Conservation (phyloP, 2,113 vertebrate genomes). For the Sarotherodon lohbergeri region DNA sequence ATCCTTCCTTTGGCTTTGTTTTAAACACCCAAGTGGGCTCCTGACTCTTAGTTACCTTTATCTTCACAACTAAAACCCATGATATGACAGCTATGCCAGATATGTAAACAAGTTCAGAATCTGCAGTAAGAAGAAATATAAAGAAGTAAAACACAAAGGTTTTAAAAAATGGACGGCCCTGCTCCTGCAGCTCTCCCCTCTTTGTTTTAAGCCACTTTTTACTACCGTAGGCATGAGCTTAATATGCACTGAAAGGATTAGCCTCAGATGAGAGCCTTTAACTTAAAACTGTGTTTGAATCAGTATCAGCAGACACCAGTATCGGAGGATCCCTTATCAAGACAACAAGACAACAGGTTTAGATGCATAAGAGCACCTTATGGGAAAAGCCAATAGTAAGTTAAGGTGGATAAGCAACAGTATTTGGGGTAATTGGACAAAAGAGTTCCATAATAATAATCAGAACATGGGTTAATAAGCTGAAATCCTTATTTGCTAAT, state of each 20-base stretch:
- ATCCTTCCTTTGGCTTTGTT: background rate
- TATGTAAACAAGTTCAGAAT: background rate
- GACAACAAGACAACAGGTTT: background rate
- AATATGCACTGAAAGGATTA: background rate
- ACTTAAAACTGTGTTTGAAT: background rate
- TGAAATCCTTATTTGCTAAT: background rate
- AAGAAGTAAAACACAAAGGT: background rate
- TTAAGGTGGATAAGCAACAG: background rate
- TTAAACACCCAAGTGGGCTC: background rate
- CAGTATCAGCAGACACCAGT: background rate
- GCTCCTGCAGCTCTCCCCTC: background rate
- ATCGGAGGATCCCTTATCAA: background rate
- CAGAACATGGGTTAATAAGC: background rate
- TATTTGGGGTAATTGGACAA: background rate
- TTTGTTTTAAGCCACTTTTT: background rate
- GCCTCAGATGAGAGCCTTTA: background rate
- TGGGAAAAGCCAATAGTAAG: background rate
- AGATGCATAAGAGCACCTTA: background rate
- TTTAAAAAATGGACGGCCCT: background rate
- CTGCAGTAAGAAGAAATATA: background rate
- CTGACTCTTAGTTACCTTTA: background rate
- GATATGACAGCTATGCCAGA: background rate
- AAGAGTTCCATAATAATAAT: background rate
- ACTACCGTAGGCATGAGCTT: too few species aligned
- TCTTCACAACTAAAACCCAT: background rate